Evolutionary conservation across 1,140 invertebrate genomes (phyloP), one percentile per base, ranked within the genome.

Genomic region (Saccostrea glomerata): DNA sequence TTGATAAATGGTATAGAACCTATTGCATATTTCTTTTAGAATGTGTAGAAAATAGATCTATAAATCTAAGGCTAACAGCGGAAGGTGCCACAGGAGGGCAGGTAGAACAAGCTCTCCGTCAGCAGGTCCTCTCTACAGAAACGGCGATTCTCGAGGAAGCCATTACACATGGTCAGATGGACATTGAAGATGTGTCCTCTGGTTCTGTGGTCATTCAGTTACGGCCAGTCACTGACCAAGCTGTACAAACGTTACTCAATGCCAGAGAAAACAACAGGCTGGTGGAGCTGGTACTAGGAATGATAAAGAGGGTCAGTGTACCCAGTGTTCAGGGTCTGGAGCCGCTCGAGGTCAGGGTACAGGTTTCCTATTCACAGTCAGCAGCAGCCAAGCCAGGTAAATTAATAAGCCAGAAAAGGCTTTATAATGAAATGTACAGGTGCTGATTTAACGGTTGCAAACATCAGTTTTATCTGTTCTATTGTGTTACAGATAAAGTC

Each of bases 261-360:
- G 70, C 30, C 11, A 77, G 70, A 13, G 70, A 77, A 25, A 77
- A 77, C 70, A 77, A 77, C 70, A 12, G 70, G 30, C 30, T 77
- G 30, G 70, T 77, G 70, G 70, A 77, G 30, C 23, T 77, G 25
- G 12, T 77, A 30, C 13, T 77, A 11, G 70, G 70, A 25, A 77
- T 77, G 70, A 23, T 77, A 15, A 77, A 77, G 25, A 77, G 30
- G 25, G 70, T 77, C 5, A 77, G 36, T 77, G 30, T 30, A 9
- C 25, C 70, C 23, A 30, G 25, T 23, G 25, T 77, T 23, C 9
- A 77, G 12, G 25, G 70, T 13, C 36, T 25, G 11, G 70, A 30
- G 15, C 25, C 70, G 15, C 70, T 77, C 2, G 70, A 77, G 25
- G 30, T 77, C 70, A 77, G 30, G 25, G 70, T 77, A 36, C 70